Base-by-base conservation (phyloP, 37 sponge, comb jelly and placozoan genomes). In the Aplysina aerophoba region DNA sequence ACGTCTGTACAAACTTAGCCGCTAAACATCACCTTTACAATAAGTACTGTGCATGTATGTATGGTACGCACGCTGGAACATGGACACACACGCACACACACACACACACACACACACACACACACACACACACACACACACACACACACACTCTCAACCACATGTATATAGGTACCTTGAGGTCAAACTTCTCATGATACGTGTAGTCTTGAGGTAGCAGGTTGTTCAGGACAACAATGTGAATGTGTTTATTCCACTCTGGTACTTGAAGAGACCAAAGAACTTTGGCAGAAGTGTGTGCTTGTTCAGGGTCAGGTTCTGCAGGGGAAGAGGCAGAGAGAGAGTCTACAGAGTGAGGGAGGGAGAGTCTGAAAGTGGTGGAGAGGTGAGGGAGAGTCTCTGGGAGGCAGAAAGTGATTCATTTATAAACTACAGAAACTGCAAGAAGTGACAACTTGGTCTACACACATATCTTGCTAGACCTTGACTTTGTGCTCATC, bases 141-240 rank as follows among this genome's bases (percentile, higher is more conserved):
- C n/a, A n/a, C n/a, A n/a, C n/a, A n/a, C n/a, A n/a, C n/a, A n/a
- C 61, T 22, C 61, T 22, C 61, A 59, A 24, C 19, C n/a, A 20
- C 17, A 37, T 56, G 39, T 30, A 68, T 24, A 55, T n/a, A 55
- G 20, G n/a, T 6, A 41, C 58, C 15, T 96, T 98, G 19, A 98
- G 88, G 81, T 98, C 99, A 74, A 86, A 98, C 82, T 96, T 98
- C 88, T 91, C 90, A 33, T 98, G 99, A 75, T 95, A 95, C 38
- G 58, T 77, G 35, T 94, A 38, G 54, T 64, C 84, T 21, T 95
- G 96, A 0, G 99, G 99, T 17, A 98, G 87, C 50, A 98, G 87
- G 79, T 98, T 98, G 86, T 98, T 98, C 99, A 98, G 96, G 35
- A 93, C 92, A 19, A 93, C 93, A 25, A 98, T 91, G 19, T 95